phyloP scores from a whole-genome alignment of 2,113 vertebrate genomes.

The Cygnus buccinator region DNA sequence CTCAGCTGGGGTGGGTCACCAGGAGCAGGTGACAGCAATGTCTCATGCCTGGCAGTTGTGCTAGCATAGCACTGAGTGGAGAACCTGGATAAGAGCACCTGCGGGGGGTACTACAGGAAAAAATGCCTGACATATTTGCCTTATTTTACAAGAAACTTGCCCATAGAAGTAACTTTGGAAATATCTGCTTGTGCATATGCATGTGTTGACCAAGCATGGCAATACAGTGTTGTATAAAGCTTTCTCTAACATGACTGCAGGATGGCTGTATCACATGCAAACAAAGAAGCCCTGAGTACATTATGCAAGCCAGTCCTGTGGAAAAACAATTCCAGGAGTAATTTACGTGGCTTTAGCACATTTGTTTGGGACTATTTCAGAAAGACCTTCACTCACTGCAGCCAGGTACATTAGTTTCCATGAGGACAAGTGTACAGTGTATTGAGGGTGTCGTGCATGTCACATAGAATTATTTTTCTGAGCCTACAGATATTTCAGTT shows the following conservation, averaged over 20 bases:
- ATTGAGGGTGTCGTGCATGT: not conserved
- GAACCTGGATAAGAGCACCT: not conserved
- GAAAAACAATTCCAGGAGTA: not conserved
- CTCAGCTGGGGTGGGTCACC: not conserved
- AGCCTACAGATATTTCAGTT: not conserved
- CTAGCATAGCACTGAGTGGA: not conserved
- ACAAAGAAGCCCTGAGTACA: not conserved
- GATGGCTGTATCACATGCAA: not conserved
- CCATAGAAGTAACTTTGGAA: not conserved
- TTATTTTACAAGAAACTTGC: not conserved
- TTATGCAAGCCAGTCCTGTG: not conserved
- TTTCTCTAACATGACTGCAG: not conserved
- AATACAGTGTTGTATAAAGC: not conserved
- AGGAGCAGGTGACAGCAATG: not conserved
- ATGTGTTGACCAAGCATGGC: not conserved
- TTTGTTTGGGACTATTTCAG: not conserved
- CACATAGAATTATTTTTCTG: not conserved
- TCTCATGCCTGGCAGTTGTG: not conserved
- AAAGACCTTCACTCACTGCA: not conserved
- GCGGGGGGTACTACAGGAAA: not conserved
- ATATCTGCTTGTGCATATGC: not conserved
- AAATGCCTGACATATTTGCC: not conserved
- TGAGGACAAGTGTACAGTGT: not conserved
- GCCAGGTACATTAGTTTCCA: not conserved
- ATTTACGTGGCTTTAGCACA: not conserved